Percentiles rank a stretch among this genome's conserved stretches.
Evolutionary conservation across 2,797 vertebrate species (phyloP).

Genomic region (Sebastes wilsoni): DNA sequence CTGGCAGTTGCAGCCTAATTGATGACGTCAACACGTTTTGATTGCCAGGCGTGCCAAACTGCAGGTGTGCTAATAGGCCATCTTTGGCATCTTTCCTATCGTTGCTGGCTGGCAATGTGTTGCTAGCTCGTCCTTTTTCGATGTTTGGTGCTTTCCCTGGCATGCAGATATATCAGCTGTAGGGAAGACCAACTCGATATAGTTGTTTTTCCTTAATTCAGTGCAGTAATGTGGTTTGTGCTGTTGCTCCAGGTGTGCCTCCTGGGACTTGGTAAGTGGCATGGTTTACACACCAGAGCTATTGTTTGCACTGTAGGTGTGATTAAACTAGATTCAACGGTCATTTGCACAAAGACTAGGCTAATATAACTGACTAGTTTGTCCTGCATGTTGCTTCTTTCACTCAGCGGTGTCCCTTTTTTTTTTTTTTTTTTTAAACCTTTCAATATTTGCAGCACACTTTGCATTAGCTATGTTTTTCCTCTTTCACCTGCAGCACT

Average conservation of each 20-base stretch:
- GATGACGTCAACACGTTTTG: neutral
- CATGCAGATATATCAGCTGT: neutral
- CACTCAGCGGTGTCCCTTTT: neutral
- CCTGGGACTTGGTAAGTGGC: conserved; percentile 15
- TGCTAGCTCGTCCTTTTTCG: neutral
- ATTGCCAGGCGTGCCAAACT: neutral
- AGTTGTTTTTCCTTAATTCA: neutral
- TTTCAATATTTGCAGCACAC: neutral
- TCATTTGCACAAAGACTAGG: neutral
- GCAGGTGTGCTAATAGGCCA: neutral
- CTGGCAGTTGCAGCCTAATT: neutral
- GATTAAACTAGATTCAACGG: neutral
- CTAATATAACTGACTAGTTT: neutral
- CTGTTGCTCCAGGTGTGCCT: conserved; percentile 30
- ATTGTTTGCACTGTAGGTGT: neutral
- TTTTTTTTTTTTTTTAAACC: neutral
- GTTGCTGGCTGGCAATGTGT: neutral
- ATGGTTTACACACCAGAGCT: neutral
- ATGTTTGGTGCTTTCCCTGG: neutral
- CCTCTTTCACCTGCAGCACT: conserved; percentile 21
- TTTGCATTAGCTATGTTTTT: neutral
- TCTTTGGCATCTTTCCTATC: fast-evolving
- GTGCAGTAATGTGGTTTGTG: conserved; percentile 12
- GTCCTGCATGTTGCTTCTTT: neutral
- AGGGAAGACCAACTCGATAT: neutral